These are phyloP conservation scores for Mantis religiosa DNA, from an alignment of 2,888 invertebrate genomes.

Conservation along the genomic window DNA sequence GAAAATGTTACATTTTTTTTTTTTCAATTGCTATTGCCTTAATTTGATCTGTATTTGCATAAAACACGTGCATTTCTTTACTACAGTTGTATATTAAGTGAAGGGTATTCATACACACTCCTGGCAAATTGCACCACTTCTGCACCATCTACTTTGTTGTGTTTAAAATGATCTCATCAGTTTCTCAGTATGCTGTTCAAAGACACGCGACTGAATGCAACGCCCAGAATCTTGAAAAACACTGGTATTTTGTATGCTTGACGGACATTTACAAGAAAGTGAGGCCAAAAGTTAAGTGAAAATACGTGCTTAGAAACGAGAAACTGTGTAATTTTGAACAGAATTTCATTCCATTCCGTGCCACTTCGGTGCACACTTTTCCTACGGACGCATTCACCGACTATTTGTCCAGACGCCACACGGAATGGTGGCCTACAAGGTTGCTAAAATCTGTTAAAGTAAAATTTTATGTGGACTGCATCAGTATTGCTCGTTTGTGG, in stretches of 20 bases:
- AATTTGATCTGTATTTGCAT: too few species aligned
- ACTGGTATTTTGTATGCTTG: background rate
- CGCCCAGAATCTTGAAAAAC: background rate
- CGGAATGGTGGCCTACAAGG: background rate
- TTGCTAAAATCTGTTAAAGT: background rate
- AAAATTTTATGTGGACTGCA: background rate
- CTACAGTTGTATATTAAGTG: too few species aligned
- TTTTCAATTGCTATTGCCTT: too few species aligned
- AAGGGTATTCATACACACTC: too few species aligned
- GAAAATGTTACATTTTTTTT: too few species aligned
- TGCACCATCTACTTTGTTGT: background rate
- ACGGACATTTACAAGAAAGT: background rate
- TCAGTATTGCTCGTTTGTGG: too few species aligned
- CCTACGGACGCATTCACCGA: background rate
- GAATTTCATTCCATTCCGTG: background rate
- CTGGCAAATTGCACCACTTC: background rate
- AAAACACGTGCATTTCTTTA: too few species aligned
- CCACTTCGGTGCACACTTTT: background rate
- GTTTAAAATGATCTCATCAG: background rate
- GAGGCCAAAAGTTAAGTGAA: background rate
- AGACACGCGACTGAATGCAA: background rate
- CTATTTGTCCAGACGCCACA: background rate
- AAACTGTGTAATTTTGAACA: background rate
- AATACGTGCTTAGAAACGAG: background rate
- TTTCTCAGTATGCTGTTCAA: background rate